A percentile compares a stretch with the other conserved stretches of the same genome.
phyloP scores from a whole-genome alignment of 2,113 vertebrate genomes.

The Lophius piscatorius region DNA sequence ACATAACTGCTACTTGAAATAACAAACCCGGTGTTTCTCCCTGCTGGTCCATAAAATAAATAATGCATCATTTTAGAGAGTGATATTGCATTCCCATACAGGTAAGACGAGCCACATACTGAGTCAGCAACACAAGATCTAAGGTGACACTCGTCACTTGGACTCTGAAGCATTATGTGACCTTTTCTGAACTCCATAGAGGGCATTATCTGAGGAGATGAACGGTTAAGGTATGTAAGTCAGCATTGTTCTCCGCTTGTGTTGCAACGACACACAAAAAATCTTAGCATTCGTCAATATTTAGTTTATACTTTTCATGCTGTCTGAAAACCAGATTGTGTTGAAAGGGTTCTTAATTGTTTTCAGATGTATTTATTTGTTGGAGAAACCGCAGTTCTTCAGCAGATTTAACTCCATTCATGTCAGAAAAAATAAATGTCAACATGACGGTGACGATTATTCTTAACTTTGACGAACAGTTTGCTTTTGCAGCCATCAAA shows the following conservation, averaged over 20 bases:
- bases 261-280: background rate
- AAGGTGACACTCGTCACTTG: constrained; percentile 18
- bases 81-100: constrained; percentile 52
- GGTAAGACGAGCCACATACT: constrained; percentile 55
- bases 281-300: background rate
- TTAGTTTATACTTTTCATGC: background rate
- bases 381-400: too few relatives aligned
- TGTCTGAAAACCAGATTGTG: background rate
- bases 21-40: constrained; percentile 27
- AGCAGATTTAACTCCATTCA: too few relatives aligned
- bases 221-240: background rate
- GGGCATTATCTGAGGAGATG: background rate
- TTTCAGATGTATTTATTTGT: background rate
- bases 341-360: background rate
- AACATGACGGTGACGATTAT: too few relatives aligned
- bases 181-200: background rate
- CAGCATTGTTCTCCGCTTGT: background rate
- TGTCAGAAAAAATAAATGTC: too few relatives aligned
- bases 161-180: constrained; percentile 18
- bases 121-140: constrained; percentile 30
- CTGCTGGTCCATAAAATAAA: constrained; percentile 57
- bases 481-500: too few relatives aligned
- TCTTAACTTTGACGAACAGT: too few relatives aligned
- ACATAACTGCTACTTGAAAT: constrained; percentile 15
- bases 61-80: constrained; percentile 71